phyloP scores from a whole-genome alignment of 1,140 invertebrate genomes.

The Zaprionus capensis region DNA sequence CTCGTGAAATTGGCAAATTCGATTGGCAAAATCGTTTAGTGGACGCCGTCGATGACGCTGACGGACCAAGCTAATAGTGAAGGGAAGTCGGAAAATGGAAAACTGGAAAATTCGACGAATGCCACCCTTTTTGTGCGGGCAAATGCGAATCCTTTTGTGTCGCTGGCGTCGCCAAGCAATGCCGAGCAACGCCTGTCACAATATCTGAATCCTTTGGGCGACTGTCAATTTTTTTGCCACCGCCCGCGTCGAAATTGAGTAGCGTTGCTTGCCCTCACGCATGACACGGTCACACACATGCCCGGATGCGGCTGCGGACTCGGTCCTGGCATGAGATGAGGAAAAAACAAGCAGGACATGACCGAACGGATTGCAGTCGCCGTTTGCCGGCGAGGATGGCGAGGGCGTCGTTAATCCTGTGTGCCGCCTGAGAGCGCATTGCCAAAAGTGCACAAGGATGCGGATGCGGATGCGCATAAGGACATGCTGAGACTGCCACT shows the following conservation, averaged over 20 bases:
- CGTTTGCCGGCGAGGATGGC: not conserved
- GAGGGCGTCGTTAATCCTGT: conserved; percentile 70
- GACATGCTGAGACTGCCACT: conserved; percentile 23
- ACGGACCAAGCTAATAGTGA: conserved; percentile 58
- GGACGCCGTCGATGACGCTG: conserved; percentile 26
- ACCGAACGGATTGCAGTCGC: conserved; percentile 70
- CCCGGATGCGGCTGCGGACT: not conserved
- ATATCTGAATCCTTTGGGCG: conserved; percentile 74
- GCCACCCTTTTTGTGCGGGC: conserved; percentile 62
- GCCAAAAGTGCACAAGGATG: conserved; percentile 71
- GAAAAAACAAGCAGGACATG: conserved; percentile 59
- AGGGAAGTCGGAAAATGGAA: conserved; percentile 26
- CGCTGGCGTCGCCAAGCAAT: conserved; percentile 27
- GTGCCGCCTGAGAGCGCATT: conserved; percentile 71
- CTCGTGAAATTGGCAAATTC: conserved; percentile 74
- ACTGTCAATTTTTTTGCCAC: conserved; percentile 66
- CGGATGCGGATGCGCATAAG: conserved; percentile 54
- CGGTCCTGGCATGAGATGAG: not conserved
- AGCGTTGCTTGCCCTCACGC: conserved; percentile 67
- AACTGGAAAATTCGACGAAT: conserved; percentile 31
- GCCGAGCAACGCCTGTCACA: conserved; percentile 71
- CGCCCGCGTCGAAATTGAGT: conserved; percentile 58
- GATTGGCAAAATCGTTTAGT: conserved; percentile 81
- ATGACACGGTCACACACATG: conserved; percentile 58
- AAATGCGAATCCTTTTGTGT: conserved; percentile 59